Conservation (phyloP, 2,888 invertebrate genomes). For the Endotricha flammealis region DNA sequence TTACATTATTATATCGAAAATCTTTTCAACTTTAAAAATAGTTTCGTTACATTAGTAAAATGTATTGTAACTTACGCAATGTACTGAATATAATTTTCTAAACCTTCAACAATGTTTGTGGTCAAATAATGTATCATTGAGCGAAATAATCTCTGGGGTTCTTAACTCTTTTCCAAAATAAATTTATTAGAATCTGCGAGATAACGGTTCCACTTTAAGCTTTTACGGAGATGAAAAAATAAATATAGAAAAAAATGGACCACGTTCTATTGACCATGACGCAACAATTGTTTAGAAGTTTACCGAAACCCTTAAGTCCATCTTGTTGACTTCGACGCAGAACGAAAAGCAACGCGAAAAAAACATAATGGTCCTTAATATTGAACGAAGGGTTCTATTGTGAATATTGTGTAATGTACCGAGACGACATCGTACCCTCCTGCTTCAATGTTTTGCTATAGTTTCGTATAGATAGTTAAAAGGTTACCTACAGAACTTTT, state of each 20-base stretch:
- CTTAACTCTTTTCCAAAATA: conserved; percentile 42
- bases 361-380: conserved; percentile 65
- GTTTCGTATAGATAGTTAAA: conserved; percentile 20
- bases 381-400: conserved; percentile 63
- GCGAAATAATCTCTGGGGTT: no score
- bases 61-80: no score
- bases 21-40: no score
- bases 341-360: conserved; percentile 57
- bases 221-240: conserved; percentile 37
- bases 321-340: conserved; percentile 70
- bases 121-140: no score
- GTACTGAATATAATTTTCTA: no score
- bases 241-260: conserved; percentile 45
- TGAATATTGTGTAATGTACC: conserved; percentile 75
- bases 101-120: no score
- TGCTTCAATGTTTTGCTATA: conserved; percentile 37
- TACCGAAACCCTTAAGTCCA: conserved; percentile 65
- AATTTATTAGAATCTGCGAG: conserved; percentile 42
- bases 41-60: no score
- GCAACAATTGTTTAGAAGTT: conserved; percentile 76
- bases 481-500: conserved; percentile 27
- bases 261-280: conserved; percentile 72
- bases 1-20: no score
- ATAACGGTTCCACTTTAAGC: conserved; percentile 42
- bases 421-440: conserved; percentile 55